Evolutionary conservation across 2,888 invertebrate genomes (phyloP), one percentile per base, ranked within the genome.

Genomic region (Adela reaumurella): DNA sequence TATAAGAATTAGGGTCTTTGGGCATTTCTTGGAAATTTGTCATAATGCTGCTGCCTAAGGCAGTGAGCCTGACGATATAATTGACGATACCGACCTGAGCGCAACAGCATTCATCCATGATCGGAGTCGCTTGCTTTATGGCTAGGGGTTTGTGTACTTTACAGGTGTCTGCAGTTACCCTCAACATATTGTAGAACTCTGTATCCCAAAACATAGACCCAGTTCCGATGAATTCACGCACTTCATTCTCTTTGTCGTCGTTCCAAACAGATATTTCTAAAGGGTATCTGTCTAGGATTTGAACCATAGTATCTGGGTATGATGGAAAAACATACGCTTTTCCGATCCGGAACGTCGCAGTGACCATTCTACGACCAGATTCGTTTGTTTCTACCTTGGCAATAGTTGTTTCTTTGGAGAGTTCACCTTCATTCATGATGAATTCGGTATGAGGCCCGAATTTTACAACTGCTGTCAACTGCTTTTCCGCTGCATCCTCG

Each of bases 261-360:
- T 76, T 72, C 66, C 70, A 76, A 6, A 83, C 64, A 54, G 72
- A 70, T 29, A 84, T 62, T 59, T 78, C 72, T 46, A 83, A 56
- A n/a, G 82, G 81, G 55, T 72, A 74, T 46, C 68, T 69, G 42
- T 67, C 68, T 4, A 84, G 59, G 28, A 67, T 68, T 54, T 68
- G 61, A 1, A 77, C 61, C 14, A 84, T 60, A 2, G 72, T 70
- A 42, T 77, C 73, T 3, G 81, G 68, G 47, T 70, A 74, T 18
- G 73, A 70, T 5, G 81, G 68, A 48, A 83, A 83, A 17, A 83
- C 56, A 56, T 69, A 74, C 1, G 84, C 83, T 70, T 81, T 82
- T 65, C 83, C 68, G 51, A 73, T 62, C 74, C 79, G 61, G 61
- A 81, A 62, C 46, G 60, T 62, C 62, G 71, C 62, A 46, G 70